Base-by-base conservation (phyloP, 2,888 invertebrate species). In the Prenolepis imparis region DNA sequence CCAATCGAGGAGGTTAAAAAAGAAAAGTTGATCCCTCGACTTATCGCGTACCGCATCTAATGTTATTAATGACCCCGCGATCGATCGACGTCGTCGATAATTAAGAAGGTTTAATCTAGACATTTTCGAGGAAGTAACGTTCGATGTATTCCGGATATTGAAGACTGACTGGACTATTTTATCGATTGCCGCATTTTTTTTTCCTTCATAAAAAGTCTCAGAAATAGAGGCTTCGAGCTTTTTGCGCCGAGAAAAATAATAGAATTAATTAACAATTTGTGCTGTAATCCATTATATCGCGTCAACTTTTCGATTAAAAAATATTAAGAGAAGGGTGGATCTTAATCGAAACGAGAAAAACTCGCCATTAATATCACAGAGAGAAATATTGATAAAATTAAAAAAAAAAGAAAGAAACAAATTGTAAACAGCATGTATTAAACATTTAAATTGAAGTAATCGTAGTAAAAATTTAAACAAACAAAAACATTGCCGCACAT, bases 41-140 rank as follows among this genome's bases (percentile, higher is more conserved):
- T 80, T 80, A 80, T 80, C 78, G 59, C 72, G 44, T 44, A 80
- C 78, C 70, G 72, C 78, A 70, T 80, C 78, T 80, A 80, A 80
- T 68, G 78, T 80, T 80, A 80, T 80, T 80, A 80, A 80, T 80
- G 78, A 48, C 44, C 36, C 24, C 8, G 21, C 78, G 70, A 80
- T 80, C 78, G 78, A 80, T 80, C 78, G 78, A 80, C 72, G 78
- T 80, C 78, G 72, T 70, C 59, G 78, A 80, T 80, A 80, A 80
- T 80, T 80, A 80, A 80, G 72, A 59, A 80, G 78, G 44, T 80
- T 80, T 80, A 80, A 72, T 80, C 78, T 70, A 44, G 44, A 80
- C 78, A 80, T 80, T 80, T 80, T 72, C 70, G 44, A 80, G 59
- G 72, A 80, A 80, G 78, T 80, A 80, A 59, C 78, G 78, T 70